Conservation (phyloP, 2,888 invertebrate species). For the Tenodera sinensis region DNA sequence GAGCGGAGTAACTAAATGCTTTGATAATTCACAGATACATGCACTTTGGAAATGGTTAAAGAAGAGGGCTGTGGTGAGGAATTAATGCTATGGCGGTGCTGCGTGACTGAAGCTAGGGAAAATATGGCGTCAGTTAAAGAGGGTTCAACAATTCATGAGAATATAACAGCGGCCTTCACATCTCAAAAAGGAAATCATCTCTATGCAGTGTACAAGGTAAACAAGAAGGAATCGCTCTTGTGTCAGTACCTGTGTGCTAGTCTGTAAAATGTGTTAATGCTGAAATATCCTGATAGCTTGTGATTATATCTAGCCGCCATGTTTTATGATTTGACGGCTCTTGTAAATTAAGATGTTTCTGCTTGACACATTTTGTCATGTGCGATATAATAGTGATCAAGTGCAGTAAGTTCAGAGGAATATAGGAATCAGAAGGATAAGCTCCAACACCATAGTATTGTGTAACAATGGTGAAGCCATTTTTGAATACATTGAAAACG, state of each 20-base stretch:
- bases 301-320: constrained; percentile 18
- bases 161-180: constrained; percentile 14
- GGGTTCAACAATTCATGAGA: constrained; percentile 7
- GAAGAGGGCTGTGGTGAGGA: not conserved
- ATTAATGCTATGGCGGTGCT: constrained; percentile 22
- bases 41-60: not conserved
- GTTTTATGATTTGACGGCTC: constrained; percentile 20
- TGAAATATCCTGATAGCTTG: constrained; percentile 15
- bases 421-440: not conserved
- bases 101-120: constrained; percentile 23
- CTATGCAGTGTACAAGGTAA: constrained; percentile 20
- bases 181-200: constrained; percentile 18
- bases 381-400: not conserved
- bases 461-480: not conserved
- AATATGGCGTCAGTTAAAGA: constrained; percentile 28
- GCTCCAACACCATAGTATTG: not conserved
- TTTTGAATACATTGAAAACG: constrained; percentile 1
- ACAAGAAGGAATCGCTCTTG: not conserved
- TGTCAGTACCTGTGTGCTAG: not conserved
- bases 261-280: not conserved
- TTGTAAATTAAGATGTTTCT: not conserved
- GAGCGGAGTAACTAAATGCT: too few relatives aligned
- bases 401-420: not conserved
- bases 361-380: constrained; percentile 7
- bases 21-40: too few relatives aligned